Evolutionary conservation across 2,888 invertebrate species (phyloP), one percentile per base, ranked within the genome.

Genomic region (Lacanobia oleracea): DNA sequence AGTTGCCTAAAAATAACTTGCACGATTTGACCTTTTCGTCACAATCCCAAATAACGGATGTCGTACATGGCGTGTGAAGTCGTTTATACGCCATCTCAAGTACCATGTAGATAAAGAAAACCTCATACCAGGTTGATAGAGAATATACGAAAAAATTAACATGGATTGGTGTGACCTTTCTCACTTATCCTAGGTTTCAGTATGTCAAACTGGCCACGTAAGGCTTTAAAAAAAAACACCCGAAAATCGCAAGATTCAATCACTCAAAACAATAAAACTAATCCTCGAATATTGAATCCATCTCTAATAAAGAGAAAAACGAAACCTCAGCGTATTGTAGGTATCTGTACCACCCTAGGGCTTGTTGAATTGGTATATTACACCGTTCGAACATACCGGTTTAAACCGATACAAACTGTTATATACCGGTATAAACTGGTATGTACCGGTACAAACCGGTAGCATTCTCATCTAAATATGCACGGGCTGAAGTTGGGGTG

Each of bases 401-500:
- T 37, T 7, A 73, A 72, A 72, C 21, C 33, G 21, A 18, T 33
- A 72, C 33, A 33, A 33, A 33, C 4, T 33, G 33, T 33, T 33
- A 1, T 23, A 21, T 4, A 33, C 53, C 10, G 43, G 43, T 72
- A 27, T 14, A 56, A 56, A 72, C 48, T n/a, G 48, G n/a, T 27
- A 2, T n/a, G 9, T 8, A 37, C 27, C 14, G 40, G 40, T 60
- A 45, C 6, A 73, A 72, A 72, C 33, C 33, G 33, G 23, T 33
- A 57, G 40, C 8, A 43, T 72, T 51, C 43, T 69, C 74, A 79
- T 78, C 72, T 81, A 79, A 75, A 77, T 75, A 73, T 75, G 59
- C 50, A 69, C 57, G 56, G 57, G 53, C 57, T 82, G 50, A 27
- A 56, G 21, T 64, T 43, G 10, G 40, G 12, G 59, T 59, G 45